Evolutionary conservation across 2,888 invertebrate species (phyloP), one percentile per base, ranked within the genome.

Genomic region (Rhamnusium bicolor): DNA sequence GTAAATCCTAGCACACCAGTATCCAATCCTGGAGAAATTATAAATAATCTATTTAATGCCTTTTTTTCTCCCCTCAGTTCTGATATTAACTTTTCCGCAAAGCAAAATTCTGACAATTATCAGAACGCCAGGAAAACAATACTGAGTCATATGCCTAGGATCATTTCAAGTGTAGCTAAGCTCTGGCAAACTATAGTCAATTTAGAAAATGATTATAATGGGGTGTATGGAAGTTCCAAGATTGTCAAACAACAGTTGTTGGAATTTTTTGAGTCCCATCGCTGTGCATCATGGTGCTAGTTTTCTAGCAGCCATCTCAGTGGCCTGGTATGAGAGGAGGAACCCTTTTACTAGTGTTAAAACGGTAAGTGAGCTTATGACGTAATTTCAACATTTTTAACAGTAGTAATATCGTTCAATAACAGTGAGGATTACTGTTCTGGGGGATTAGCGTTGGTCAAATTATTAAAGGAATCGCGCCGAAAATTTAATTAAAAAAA

Each of bases 181-280:
- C 89, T 96, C 49, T 97, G 96, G 96, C 93, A 94, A 83, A 93
- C 94, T 40, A 84, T 88, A 53, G 90, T 93, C 32, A 83, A 83
- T 71, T 80, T 85, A 54, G 86, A 85, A 53, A 82, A 79, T 75
- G 91, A 90, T 75, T 90, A 90, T 80, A 89, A 90, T 77, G 89
- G 90, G 12, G 89, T 92, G 5, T 90, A 91, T 68, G 92, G 92
- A 27, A 91, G 90, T 84, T 90, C 91, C 3, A 91, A 94, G 86
- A 90, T 93, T 77, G 93, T 96, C 10, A 93, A 94, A 75, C 94
- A 95, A 80, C 93, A 95, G 81, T 89, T 97, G 60, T 88, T 96
- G 80, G 95, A 95, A 85, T 93, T 96, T n/a, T 79, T 87, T 97
- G 3, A 95, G 95, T 82, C 96, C 96, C 0, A 92, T 97, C 62